Percentiles rank a stretch among this genome's conserved stretches.
These are phyloP conservation scores for Odontocolon sp. DNA, from an alignment of 2,888 invertebrate genomes.

Conservation along the genomic window DNA sequence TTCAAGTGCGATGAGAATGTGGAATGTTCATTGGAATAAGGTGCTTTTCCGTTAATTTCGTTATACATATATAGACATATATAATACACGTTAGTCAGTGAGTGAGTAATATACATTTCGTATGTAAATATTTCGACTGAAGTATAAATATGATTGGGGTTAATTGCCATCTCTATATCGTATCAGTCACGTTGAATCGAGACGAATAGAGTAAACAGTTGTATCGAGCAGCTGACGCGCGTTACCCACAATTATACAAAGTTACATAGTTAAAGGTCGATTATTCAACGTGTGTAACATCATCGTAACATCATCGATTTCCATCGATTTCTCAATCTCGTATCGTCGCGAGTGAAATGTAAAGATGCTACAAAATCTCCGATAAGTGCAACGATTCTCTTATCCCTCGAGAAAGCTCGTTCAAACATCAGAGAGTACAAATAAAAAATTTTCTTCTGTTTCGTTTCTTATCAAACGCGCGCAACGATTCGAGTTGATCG, in stretches of 20 bases:
- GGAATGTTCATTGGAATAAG: background rate
- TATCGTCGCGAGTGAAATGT: background rate
- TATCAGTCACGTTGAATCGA: background rate
- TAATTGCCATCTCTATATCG: background rate
- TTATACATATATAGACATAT: background rate
- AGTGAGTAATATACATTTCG: background rate
- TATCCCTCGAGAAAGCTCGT: background rate
- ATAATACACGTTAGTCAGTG: background rate
- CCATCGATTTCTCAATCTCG: background rate
- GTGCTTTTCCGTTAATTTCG: background rate
- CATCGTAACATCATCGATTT: background rate
- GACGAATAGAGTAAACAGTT: constrained; percentile 7
- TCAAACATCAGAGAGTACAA: background rate
- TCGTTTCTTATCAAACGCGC: background rate
- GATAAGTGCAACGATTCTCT: constrained; percentile 20
- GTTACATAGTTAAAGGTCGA: constrained; percentile 32
- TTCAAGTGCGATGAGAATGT: too few species aligned
- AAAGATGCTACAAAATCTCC: background rate
- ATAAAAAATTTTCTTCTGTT: background rate
- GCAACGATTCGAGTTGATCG: constrained; percentile 67
- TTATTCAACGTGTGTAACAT: constrained; percentile 22
- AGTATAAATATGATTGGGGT: too few species aligned
- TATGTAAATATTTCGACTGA: too few species aligned
- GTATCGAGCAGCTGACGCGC: constrained; percentile 4
- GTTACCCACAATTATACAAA: background rate